phyloP scores from a whole-genome alignment of 2,113 vertebrate genomes.

The Melanostigma gelatinosum region DNA sequence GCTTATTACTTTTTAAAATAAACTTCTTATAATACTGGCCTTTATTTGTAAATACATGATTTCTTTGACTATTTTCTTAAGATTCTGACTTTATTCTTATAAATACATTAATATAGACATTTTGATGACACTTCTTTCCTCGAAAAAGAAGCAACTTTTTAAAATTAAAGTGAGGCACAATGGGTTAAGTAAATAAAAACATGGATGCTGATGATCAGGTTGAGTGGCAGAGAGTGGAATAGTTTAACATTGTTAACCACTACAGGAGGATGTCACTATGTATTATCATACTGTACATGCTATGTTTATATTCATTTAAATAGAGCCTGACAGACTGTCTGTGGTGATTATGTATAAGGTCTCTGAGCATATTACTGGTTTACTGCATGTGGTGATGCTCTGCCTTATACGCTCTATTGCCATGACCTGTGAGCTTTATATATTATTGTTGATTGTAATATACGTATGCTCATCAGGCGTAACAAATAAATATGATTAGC shows the following conservation, averaged over 20 bases:
- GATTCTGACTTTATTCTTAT: background rate
- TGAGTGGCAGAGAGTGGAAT: background rate
- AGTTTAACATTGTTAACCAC: background rate
- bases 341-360: conserved; percentile 19
- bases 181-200: background rate
- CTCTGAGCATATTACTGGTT: conserved; percentile 15
- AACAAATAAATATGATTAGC: conserved; percentile 26
- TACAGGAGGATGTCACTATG: background rate
- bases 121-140: no score
- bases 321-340: conserved; percentile 13
- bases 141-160: no score
- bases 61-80: background rate
- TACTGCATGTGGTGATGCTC: background rate
- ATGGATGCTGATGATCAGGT: background rate
- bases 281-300: background rate
- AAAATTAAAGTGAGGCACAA: background rate
- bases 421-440: conserved; percentile 14
- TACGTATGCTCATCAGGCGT: background rate
- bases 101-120: background rate
- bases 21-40: no score
- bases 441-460: conserved; percentile 20
- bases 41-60: background rate
- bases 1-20: no score
- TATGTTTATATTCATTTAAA: background rate
- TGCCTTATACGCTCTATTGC: background rate